Base-by-base conservation (phyloP, 2,888 invertebrate genomes). In the Nectonema munidae region DNA sequence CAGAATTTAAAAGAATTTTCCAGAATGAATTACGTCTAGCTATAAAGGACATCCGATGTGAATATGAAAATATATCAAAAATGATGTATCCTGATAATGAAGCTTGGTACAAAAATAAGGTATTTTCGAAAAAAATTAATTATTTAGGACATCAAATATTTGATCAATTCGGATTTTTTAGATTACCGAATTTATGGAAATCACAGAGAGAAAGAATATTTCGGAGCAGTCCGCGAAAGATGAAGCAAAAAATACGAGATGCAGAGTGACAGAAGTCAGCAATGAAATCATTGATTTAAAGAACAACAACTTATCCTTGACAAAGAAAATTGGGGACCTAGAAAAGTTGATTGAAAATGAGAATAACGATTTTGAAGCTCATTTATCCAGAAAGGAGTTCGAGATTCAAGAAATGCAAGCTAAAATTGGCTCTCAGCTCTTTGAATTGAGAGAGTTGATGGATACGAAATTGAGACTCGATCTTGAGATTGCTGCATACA, bases 401-500 rank as follows among this genome's bases (percentile, higher is more conserved):
- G 36, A 42, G 19, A 14, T 43, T 15, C 29, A 43, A 16, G 21
- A 43, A 25, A n/a, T 38, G 14, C 39, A 38, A 36, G 29, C 37
- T 15, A 38, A 17, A 16, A 38, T 38, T 13, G 39, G 37, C 11
- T 35, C 39, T 6, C 39, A 38, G 18, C 37, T 38, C 14, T 49
- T 41, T 29, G 51, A 52, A 39, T 40, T 52, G 38, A 46, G 54
- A 42, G 49, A 51, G 49, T 45, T 59, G 38, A 52, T 58, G 49
- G 60, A 59, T 47, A 57, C 56, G 46, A 61, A 61, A 45, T 54
- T 61, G 41, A 57, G 57, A 14, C 49, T 61, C 41, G 61, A 61
- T 49, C 54, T 61, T 39, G 61, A 61, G 49, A 61, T 61, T 44
- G 58, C 59, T 44, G 61, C 61, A 44, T 61, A 62, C 53, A 50